phyloP scores from a whole-genome alignment of 2,888 invertebrate species.

The Melinaea menophilus region DNA sequence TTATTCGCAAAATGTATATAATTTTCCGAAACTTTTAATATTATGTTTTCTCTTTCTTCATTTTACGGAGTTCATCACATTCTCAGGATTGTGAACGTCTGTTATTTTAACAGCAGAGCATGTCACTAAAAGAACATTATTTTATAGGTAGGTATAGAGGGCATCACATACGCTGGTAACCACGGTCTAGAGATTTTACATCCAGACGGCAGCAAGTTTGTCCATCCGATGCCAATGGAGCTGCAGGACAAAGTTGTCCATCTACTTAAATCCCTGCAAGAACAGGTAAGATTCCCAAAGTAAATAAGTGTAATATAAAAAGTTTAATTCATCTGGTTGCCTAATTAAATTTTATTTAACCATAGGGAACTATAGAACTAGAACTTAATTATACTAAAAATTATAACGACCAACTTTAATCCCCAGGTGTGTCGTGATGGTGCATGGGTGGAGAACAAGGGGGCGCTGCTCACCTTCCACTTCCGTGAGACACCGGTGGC shows the following conservation, averaged over 20 bases:
- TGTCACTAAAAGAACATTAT: constrained; percentile 9
- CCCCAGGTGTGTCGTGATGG: constrained; percentile 88
- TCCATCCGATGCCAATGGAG: constrained; percentile 93
- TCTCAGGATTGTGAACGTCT: too few species aligned
- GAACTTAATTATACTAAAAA: too few species aligned
- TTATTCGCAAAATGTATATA: too few species aligned
- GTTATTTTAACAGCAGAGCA: too few species aligned
- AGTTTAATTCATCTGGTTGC: too few species aligned
- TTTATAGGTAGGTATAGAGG: constrained; percentile 88
- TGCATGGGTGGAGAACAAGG: constrained; percentile 95
- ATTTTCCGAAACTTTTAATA: too few species aligned
- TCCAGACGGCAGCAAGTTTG: constrained; percentile 93
- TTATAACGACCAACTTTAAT: too few species aligned
- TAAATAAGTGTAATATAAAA: not conserved
- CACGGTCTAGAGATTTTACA: constrained; percentile 93
- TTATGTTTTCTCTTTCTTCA: too few species aligned
- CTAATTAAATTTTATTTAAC: too few species aligned
- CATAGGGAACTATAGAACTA: too few species aligned
- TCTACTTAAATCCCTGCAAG: constrained; percentile 87
- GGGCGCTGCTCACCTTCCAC: constrained; percentile 91
- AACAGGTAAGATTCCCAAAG: constrained; percentile 76
- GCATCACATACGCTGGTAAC: constrained; percentile 93
- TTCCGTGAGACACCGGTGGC: constrained; percentile 88
- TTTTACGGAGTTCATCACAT: too few species aligned
- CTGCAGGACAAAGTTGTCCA: constrained; percentile 88